These are phyloP conservation scores for Saccostrea glomerata DNA, from an alignment of 1,140 invertebrate genomes.

Conservation along the genomic window DNA sequence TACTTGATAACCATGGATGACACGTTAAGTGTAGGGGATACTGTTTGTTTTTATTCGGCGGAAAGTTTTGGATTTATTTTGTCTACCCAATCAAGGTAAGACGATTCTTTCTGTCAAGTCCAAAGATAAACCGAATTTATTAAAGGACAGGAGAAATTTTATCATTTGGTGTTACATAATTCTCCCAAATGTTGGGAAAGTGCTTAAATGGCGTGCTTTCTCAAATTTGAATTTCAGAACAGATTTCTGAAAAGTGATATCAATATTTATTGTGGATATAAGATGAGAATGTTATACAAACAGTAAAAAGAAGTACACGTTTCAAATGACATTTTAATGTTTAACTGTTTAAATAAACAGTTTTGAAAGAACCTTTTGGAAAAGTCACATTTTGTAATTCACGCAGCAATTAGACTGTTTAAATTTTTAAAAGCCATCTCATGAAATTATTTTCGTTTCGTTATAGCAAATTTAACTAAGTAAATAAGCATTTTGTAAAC, in stretches of 20 bases:
- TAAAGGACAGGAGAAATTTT: neutral
- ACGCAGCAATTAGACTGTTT: no score
- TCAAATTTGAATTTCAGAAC: neutral
- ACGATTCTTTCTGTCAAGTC: neutral
- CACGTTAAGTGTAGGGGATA: slow-evolving; percentile 61
- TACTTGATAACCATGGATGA: slow-evolving; percentile 54
- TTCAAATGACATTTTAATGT: no score
- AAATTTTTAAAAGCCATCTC: no score
- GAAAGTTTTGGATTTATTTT: slow-evolving; percentile 61
- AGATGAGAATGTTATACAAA: no score
- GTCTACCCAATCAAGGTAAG: slow-evolving; percentile 64
- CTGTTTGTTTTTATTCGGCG: slow-evolving; percentile 62
- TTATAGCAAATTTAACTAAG: no score
- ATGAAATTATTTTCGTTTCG: no score
- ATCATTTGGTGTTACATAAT: neutral
- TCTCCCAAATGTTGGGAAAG: neutral
- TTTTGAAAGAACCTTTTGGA: no score
- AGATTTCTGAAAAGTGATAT: neutral
- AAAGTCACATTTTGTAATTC: no score
- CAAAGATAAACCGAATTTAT: neutral
- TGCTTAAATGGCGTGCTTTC: neutral
- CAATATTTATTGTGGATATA: neutral
- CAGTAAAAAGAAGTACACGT: no score
- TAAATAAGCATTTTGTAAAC: no score
- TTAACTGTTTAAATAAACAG: no score